These are phyloP conservation scores for Sycophaga agraensis DNA, from an alignment of 1,140 invertebrate species.

Conservation along the genomic window DNA sequence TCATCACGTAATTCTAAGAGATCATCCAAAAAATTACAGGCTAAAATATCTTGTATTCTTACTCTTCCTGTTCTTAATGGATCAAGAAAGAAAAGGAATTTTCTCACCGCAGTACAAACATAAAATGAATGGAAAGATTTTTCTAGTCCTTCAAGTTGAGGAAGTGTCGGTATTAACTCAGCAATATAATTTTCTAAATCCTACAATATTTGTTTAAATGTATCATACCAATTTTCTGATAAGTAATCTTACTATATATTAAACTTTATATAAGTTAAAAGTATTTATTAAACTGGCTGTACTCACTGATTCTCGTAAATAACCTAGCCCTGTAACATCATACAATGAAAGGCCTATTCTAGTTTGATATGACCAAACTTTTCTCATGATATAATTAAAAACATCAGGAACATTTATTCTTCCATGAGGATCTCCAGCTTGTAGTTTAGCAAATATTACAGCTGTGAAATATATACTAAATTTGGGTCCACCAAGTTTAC, in stretches of 20 bases:
- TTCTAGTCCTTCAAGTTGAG: slow-evolving; percentile 85
- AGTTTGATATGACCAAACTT: slow-evolving; percentile 92
- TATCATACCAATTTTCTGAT: too few relatives aligned
- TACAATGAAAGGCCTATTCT: slow-evolving; percentile 90
- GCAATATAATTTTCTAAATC: slow-evolving; percentile 94
- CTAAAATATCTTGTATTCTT: slow-evolving; percentile 87
- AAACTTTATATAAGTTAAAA: slow-evolving; percentile 12
- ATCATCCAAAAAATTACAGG: slow-evolving; percentile 90
- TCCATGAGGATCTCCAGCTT: slow-evolving; percentile 80
- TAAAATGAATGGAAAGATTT: slow-evolving; percentile 96
- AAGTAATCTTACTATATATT: slow-evolving; percentile 25
- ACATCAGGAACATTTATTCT: slow-evolving; percentile 79
- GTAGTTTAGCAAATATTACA: slow-evolving; percentile 82
- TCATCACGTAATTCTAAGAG: slow-evolving; percentile 83
- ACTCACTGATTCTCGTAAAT: slow-evolving; percentile 80
- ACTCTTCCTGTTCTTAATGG: slow-evolving; percentile 84
- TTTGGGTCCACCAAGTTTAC: slow-evolving; percentile 65
- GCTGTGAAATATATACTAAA: slow-evolving; percentile 78
- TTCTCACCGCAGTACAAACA: slow-evolving; percentile 91
- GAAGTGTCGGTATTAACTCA: slow-evolving; percentile 88
- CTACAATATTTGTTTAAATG: slow-evolving; percentile 61
- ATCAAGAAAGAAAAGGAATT: slow-evolving; percentile 95
- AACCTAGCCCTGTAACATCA: slow-evolving; percentile 90
- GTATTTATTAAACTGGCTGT: background rate
- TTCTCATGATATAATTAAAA: slow-evolving; percentile 94